A percentile compares a stretch with the other conserved stretches of the same genome.
These are phyloP conservation scores for Drosophila pallidifrons DNA, from an alignment of 1,140 invertebrate genomes.

Conservation along the genomic window DNA sequence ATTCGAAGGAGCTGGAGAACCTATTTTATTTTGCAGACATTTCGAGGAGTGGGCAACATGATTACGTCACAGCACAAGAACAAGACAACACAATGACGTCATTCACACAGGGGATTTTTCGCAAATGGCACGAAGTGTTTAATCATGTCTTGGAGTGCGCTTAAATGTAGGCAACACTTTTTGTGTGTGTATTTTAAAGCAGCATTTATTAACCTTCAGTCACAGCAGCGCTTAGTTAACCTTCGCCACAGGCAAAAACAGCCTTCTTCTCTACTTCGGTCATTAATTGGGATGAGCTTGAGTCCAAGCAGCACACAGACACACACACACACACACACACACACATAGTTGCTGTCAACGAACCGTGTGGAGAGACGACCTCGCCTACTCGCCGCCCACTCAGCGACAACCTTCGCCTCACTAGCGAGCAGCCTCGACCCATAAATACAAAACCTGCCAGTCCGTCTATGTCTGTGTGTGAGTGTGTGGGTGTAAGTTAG, in stretches of 20 bases:
- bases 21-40: not conserved
- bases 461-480: conserved; percentile 20
- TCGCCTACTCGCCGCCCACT: conserved; percentile 23
- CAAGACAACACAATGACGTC: conserved; percentile 34
- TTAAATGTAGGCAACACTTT: conserved; percentile 21
- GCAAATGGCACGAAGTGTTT: too few species aligned
- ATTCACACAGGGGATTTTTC: conserved; percentile 2
- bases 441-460: conserved; percentile 63
- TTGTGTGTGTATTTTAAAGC: conserved; percentile 16
- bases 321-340: conserved; percentile 18
- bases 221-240: conserved; percentile 52
- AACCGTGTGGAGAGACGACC: conserved; percentile 58
- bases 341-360: conserved; percentile 52
- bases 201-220: conserved; percentile 71
- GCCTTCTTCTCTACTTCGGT: not conserved
- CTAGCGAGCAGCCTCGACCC: conserved; percentile 75
- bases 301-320: conserved; percentile 14
- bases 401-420: conserved; percentile 60
- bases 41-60: conserved; percentile 18
- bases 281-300: conserved; percentile 24
- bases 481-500: not conserved
- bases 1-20: conserved; percentile 35
- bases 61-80: conserved; percentile 27
- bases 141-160: conserved; percentile 10
- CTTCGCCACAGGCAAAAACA: conserved; percentile 47